phyloP scores from a whole-genome alignment of 2,797 vertebrate genomes.

The Melanotaenia boesemani region DNA sequence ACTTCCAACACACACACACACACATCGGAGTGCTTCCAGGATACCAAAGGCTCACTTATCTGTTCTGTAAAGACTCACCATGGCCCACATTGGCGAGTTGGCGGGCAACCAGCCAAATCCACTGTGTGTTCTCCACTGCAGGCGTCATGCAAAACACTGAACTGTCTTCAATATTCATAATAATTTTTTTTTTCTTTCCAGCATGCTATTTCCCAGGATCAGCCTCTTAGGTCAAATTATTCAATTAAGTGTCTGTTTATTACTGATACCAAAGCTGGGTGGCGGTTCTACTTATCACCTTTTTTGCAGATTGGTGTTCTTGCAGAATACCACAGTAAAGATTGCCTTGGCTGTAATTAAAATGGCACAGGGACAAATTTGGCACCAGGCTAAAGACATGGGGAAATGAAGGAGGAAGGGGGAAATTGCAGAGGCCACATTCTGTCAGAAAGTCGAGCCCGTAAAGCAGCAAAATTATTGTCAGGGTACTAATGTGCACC shows the following conservation, averaged over 20 bases:
- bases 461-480: slow-evolving; percentile 48
- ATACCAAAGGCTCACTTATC: slow-evolving; percentile 83
- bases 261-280: slow-evolving; percentile 88
- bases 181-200: slow-evolving; percentile 63
- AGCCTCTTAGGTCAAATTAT: slow-evolving; percentile 90
- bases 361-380: slow-evolving; percentile 90
- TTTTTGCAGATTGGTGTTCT: slow-evolving; percentile 89
- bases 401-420: slow-evolving; percentile 73
- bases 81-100: slow-evolving; percentile 79
- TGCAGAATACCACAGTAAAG: slow-evolving; percentile 88
- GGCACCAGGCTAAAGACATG: slow-evolving; percentile 80
- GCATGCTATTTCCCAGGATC: slow-evolving; percentile 85
- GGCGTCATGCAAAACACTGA: slow-evolving; percentile 76
- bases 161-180: slow-evolving; percentile 84
- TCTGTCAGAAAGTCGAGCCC: slow-evolving; percentile 74
- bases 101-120: slow-evolving; percentile 79
- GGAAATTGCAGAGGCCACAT: slow-evolving; percentile 67
- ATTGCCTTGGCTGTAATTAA: slow-evolving; percentile 89
- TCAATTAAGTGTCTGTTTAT: slow-evolving; percentile 92
- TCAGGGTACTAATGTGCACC: slow-evolving; percentile 35
- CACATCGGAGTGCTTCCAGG: slow-evolving; percentile 75
- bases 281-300: slow-evolving; percentile 88
- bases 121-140: slow-evolving; percentile 76
- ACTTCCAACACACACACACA: slow-evolving; percentile 50
- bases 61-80: slow-evolving; percentile 77